Conservation (phyloP, 2,113 vertebrate genomes). For the Ptyas mucosa region DNA sequence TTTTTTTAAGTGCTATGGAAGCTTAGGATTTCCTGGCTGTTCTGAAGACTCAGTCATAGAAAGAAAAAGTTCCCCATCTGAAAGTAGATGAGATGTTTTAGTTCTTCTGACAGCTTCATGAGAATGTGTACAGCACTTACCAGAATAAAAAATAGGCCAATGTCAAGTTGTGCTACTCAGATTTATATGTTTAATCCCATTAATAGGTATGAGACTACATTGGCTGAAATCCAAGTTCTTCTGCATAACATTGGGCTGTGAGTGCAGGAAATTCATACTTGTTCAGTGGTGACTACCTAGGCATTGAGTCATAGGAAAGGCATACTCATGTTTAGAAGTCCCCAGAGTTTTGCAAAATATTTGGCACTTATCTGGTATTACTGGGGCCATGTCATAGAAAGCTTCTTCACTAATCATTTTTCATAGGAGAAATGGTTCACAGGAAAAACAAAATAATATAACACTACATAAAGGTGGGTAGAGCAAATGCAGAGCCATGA, state of each 20-base stretch:
- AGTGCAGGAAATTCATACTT: constrained; percentile 6
- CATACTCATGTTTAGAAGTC: neutral
- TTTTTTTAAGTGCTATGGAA: neutral
- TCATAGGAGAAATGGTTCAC: neutral
- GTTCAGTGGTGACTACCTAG: neutral
- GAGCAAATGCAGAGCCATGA: neutral
- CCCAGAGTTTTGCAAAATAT: constrained; percentile 9
- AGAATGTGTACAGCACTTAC: neutral
- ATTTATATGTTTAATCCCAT: constrained; percentile 3
- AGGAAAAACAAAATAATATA: neutral
- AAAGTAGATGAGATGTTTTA: neutral
- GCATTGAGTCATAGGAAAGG: neutral
- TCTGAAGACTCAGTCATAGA: neutral
- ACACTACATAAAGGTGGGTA: neutral
- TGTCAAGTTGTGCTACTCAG: neutral
- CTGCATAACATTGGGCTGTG: neutral
- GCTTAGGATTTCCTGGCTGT: neutral
- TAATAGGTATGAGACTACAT: neutral
- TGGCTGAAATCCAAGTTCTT: constrained; percentile 1
- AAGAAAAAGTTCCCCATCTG: neutral
- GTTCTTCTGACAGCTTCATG: neutral
- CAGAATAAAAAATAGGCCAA: neutral
- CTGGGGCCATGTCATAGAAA: neutral
- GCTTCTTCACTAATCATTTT: constrained; percentile 7
- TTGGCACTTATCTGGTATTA: neutral